These are phyloP conservation scores for Cinclus cinclus DNA, from an alignment of 2,113 vertebrate genomes.

Conservation along the genomic window DNA sequence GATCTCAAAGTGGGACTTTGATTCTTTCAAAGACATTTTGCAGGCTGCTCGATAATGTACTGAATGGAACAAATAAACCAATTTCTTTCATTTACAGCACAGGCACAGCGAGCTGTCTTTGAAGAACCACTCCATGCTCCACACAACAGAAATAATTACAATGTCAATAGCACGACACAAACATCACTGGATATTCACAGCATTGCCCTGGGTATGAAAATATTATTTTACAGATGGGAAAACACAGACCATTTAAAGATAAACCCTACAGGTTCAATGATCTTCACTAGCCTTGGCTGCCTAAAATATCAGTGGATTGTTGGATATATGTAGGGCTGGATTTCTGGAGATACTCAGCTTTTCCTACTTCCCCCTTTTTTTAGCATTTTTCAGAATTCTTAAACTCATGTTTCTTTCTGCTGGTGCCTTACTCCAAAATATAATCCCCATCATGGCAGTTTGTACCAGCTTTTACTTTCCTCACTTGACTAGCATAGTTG, in stretches of 20 bases:
- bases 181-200: not conserved
- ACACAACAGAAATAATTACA: conserved; percentile 39
- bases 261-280: not conserved
- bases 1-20: conserved; percentile 63
- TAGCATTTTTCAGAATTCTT: not conserved
- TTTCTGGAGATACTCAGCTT: not conserved
- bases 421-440: not conserved
- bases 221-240: not conserved
- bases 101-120: conserved; percentile 50
- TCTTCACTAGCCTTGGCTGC: not conserved
- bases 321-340: not conserved
- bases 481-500: not conserved
- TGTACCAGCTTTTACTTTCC: not conserved
- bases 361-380: not conserved
- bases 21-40: conserved; percentile 67
- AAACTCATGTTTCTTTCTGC: not conserved
- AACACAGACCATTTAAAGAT: not conserved
- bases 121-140: conserved; percentile 49
- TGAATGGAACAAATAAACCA: conserved; percentile 47
- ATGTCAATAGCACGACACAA: not conserved
- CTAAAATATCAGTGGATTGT: not conserved
- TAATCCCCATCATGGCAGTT: not conserved
- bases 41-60: conserved; percentile 62
- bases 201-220: not conserved
- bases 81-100: conserved; percentile 62